Percentiles rank a stretch among this genome's conserved stretches.
These are phyloP conservation scores for Geotrypetes seraphini DNA, from an alignment of 2,797 vertebrate species.

Conservation along the genomic window DNA sequence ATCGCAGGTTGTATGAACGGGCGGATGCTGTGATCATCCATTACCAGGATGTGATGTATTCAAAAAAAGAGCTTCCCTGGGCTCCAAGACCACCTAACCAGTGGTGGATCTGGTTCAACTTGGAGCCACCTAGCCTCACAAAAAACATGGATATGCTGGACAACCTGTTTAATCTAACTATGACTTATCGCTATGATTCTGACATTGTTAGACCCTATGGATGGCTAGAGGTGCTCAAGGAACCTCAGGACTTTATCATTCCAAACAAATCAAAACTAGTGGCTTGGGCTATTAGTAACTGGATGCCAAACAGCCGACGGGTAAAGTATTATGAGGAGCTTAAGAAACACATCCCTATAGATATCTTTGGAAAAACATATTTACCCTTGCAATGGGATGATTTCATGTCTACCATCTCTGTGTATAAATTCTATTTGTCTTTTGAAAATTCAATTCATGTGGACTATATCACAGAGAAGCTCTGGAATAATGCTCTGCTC, in stretches of 20 bases:
- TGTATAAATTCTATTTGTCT: constrained; percentile 83
- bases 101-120: constrained; percentile 9
- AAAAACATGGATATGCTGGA: background rate
- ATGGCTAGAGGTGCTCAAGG: background rate
- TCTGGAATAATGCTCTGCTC: constrained; percentile 75
- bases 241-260: background rate
- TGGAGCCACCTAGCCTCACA: constrained; percentile 4
- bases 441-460: constrained; percentile 76
- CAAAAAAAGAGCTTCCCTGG: background rate
- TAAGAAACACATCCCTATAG: background rate
- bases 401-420: constrained; percentile 33
- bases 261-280: background rate
- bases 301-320: background rate
- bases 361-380: background rate
- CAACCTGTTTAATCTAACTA: constrained; percentile 9
- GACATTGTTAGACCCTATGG: constrained; percentile 9
- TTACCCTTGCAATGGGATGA: background rate
- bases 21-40: constrained; percentile 1
- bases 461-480: constrained; percentile 91
- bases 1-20: background rate
- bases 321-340: background rate
- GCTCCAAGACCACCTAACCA: background rate
- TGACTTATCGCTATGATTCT: constrained; percentile 6
- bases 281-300: constrained; percentile 4
- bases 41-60: background rate